A percentile compares a stretch with the other conserved stretches of the same genome.
These are phyloP conservation scores for Argyresthia albistria DNA, from an alignment of 2,888 invertebrate species.

Conservation along the genomic window DNA sequence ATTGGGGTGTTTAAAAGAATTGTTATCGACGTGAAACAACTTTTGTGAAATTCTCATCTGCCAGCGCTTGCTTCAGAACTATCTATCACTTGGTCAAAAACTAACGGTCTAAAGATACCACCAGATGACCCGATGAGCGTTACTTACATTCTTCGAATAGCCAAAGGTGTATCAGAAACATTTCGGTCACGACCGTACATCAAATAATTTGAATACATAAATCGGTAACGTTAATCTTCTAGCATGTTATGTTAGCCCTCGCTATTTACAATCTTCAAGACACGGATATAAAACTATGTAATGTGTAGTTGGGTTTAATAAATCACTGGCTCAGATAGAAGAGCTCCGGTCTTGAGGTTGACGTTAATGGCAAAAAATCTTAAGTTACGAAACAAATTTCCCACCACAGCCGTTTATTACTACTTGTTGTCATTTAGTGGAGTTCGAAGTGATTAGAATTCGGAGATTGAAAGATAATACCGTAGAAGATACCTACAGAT, in stretches of 20 bases:
- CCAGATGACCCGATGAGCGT: not conserved
- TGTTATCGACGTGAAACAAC: too few relatives aligned
- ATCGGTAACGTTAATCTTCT: conserved; percentile 46
- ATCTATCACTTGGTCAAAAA: not conserved
- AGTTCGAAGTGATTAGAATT: not conserved
- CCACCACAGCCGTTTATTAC: conserved; percentile 23
- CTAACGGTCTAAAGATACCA: not conserved
- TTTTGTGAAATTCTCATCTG: too few relatives aligned
- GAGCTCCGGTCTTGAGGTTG: conserved; percentile 19
- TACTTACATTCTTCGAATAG: not conserved
- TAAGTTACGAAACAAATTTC: conserved; percentile 47
- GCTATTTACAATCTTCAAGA: conserved; percentile 59
- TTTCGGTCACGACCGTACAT: conserved; percentile 32
- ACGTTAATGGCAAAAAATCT: conserved; percentile 48
- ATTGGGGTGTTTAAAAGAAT: not conserved
- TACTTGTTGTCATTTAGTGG: conserved; percentile 17
- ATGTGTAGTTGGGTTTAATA: conserved; percentile 45
- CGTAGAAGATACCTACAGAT: not conserved
- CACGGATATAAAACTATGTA: conserved; percentile 54
- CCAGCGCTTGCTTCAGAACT: not conserved
- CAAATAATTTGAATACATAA: conserved; percentile 55
- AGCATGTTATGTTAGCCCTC: conserved; percentile 10
- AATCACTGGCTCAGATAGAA: conserved; percentile 30
- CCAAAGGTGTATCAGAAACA: conserved; percentile 17
- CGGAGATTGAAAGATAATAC: not conserved